A percentile compares a stretch with the other conserved stretches of the same genome.
Evolutionary conservation across 2,888 invertebrate species (phyloP).

Genomic region (Meta bourneti): DNA sequence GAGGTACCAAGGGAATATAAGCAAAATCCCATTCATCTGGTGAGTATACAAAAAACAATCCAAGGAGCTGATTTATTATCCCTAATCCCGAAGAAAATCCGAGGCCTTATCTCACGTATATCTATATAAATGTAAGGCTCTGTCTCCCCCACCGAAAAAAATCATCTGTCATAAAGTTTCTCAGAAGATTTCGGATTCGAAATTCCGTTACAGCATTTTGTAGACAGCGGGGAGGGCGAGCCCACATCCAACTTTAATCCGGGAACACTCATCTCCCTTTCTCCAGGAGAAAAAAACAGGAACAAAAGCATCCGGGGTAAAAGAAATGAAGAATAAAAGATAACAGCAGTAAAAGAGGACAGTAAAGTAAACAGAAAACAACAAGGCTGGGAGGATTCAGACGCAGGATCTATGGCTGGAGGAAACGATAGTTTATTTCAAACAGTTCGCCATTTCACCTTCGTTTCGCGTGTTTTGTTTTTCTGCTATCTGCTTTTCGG

Average conservation of each 20-base stretch:
- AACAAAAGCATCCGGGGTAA: not conserved
- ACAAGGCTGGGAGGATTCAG: not conserved
- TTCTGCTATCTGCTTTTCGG: not conserved
- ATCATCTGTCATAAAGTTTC: slow-evolving; percentile 39
- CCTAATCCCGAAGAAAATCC: slow-evolving; percentile 10
- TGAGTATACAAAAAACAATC: not conserved
- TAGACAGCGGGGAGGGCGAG: not conserved
- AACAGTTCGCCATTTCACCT: not conserved
- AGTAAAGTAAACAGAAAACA: slow-evolving; percentile 33
- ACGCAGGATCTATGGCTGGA: not conserved
- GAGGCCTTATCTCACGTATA: not conserved
- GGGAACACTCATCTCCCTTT: slow-evolving; percentile 20
- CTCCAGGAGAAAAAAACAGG: not conserved
- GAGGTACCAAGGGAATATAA: not conserved
- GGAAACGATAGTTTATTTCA: slow-evolving; percentile 23
- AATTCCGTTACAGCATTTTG: slow-evolving; percentile 9
- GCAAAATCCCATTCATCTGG: not conserved
- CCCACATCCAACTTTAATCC: slow-evolving; percentile 2
- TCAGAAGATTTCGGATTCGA: slow-evolving; percentile 3
- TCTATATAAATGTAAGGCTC: slow-evolving; percentile 25
- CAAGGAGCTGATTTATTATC: slow-evolving; percentile 4
- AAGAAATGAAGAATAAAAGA: not conserved
- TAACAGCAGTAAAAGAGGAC: not conserved
- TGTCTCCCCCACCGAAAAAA: not conserved
- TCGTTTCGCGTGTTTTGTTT: not conserved